Evolutionary conservation across 2,113 vertebrate species (phyloP), one percentile per base, ranked within the genome.

Genomic region (Merops nubicus): DNA sequence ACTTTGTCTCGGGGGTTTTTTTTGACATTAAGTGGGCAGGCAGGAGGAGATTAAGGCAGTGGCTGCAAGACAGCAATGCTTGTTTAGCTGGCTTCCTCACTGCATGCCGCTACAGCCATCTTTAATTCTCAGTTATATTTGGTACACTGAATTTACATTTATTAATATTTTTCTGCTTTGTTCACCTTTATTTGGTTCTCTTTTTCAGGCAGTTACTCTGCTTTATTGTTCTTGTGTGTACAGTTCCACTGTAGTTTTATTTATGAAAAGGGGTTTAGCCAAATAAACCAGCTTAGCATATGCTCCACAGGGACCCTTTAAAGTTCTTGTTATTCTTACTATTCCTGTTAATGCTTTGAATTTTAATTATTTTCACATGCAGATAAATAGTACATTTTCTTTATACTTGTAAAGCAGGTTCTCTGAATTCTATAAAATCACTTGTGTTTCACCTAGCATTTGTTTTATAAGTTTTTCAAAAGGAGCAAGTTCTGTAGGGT

Each of bases 321-420:
- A 89, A 57, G 76, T 85, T 96, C 43, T 92, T 60, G 53, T 79
- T 92, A 89, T 96, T 95, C 72, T 93, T 95, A 85, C n/a, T 95
- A 81, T 88, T 95, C 85, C 74, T 59, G 69, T 85, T 85, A 96
- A 87, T 86, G 43, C 76, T 96, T 97, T 94, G 60, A 94, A 96
- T 95, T 93, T 88, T 93, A 89, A 93, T 96, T 97, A 88, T 63
- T 86, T 94, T 86, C 91, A 96, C 59, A 84, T 93, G 90, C 84
- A 93, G 88, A 68, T 92, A 90, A 85, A 85, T 67, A 87, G 29
- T 81, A 23, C 20, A 16, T 4, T 2, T 91, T 93, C 86, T 91
- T 88, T 91, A 29, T 74, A 45, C 43, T 86, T 74, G 80, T 87
- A 92, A 86, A 89, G 28, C 73, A 91, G 80, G 72, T 93, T 91